Evolutionary conservation across 2,888 invertebrate genomes (phyloP).

Genomic region (Campopleginae sp.): DNA sequence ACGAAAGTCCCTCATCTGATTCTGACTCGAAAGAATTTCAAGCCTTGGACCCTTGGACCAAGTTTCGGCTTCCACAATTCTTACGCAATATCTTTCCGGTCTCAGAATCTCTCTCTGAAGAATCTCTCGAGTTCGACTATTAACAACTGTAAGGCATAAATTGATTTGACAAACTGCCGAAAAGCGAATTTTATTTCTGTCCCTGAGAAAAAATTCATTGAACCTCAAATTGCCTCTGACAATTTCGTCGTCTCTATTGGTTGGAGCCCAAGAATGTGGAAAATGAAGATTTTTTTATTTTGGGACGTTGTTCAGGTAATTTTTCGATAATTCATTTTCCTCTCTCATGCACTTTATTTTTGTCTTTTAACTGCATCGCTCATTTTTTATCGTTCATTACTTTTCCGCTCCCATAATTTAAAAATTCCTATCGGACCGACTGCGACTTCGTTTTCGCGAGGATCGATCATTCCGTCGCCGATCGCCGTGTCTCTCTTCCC

Average conservation of each 20-base stretch:
- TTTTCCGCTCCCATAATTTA: background rate
- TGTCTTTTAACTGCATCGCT: too few relatives aligned
- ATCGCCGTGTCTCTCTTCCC: constrained; percentile 30
- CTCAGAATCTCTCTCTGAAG: background rate
- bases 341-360: background rate
- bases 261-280: too few relatives aligned
- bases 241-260: background rate
- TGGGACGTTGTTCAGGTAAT: too few relatives aligned
- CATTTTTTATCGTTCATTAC: background rate
- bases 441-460: background rate
- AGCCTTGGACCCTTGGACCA: background rate
- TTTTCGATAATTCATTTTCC: too few relatives aligned
- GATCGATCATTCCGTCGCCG: constrained; percentile 39
- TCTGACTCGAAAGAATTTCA: background rate
- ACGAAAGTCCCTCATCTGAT: background rate
- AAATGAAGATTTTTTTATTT: too few relatives aligned
- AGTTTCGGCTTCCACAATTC: background rate
- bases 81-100: background rate
- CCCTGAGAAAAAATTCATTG: background rate
- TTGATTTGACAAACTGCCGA: background rate
- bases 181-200: background rate
- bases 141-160: background rate
- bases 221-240: background rate
- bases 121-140: background rate
- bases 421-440: background rate